Percentiles rank a stretch among this genome's conserved stretches.
Evolutionary conservation across 2,797 vertebrate species (phyloP).

Genomic region (Malurus leucopterus): DNA sequence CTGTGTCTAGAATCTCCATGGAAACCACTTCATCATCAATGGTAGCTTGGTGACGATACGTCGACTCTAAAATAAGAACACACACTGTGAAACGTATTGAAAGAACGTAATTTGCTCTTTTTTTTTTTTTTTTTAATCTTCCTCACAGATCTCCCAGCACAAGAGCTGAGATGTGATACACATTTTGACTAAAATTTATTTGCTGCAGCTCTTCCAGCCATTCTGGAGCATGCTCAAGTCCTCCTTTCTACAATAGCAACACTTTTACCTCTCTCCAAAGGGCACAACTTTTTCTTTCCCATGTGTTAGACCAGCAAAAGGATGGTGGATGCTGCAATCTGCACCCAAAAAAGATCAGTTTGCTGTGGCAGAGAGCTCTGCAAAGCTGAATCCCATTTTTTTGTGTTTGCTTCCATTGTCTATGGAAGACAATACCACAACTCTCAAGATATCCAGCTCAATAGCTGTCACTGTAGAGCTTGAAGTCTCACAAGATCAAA

Average conservation of each 20-base stretch:
- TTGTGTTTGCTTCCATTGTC: not conserved
- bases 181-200: not conserved
- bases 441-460: not conserved
- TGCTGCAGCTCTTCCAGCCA: not conserved
- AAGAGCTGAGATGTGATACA: not conserved
- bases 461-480: not conserved
- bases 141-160: not conserved
- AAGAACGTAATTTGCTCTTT: not conserved
- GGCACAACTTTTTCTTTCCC: not conserved
- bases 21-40: conserved; percentile 93
- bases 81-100: not conserved
- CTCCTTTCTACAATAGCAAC: not conserved
- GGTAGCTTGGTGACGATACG: conserved; percentile 93
- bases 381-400: not conserved
- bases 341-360: not conserved
- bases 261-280: not conserved
- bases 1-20: conserved; percentile 97
- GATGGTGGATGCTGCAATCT: not conserved
- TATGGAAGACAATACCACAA: not conserved
- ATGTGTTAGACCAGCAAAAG: not conserved
- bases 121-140: not conserved
- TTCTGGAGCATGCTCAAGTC: not conserved
- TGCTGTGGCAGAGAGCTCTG: not conserved
- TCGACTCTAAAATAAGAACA: conserved; percentile 83
- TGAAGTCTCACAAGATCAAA: not conserved